Conservation (phyloP, 2,888 invertebrate genomes). For the Endomychus coccineus region DNA sequence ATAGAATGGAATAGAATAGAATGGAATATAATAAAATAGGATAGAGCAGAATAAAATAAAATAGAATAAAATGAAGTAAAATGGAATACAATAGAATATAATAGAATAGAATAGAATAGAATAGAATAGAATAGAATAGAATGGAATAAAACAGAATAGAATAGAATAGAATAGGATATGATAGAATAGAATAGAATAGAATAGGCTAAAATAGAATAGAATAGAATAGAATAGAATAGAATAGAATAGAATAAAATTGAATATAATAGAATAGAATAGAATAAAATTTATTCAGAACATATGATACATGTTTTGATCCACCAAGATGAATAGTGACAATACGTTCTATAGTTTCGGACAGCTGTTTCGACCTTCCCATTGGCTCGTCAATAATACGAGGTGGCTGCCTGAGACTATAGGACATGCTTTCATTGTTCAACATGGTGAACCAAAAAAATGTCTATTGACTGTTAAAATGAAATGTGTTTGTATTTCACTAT, state of each 20-base stretch:
- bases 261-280: slow-evolving; percentile 8
- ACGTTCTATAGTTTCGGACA: too few species aligned
- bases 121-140: slow-evolving; percentile 7
- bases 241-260: slow-evolving; percentile 13
- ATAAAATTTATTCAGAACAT: too few species aligned
- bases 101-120: slow-evolving; percentile 10
- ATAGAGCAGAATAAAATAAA: slow-evolving; percentile 12
- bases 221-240: slow-evolving; percentile 12
- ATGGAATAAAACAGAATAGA: slow-evolving; percentile 6
- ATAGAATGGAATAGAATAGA: slow-evolving; percentile 3
- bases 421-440: too few species aligned
- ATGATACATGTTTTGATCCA: too few species aligned
- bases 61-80: slow-evolving; percentile 12
- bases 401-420: too few species aligned
- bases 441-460: too few species aligned
- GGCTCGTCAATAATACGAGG: too few species aligned
- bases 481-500: too few species aligned
- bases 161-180: slow-evolving; percentile 4
- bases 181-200: slow-evolving; percentile 10
- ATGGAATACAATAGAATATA: slow-evolving; percentile 8
- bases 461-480: too few species aligned
- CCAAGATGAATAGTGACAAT: too few species aligned
- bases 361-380: too few species aligned
- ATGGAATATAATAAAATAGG: slow-evolving; percentile 8
- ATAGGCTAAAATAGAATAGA: slow-evolving; percentile 11